These are phyloP conservation scores for Tigriopus japonicus DNA, from an alignment of 1,140 invertebrate genomes.

Conservation along the genomic window DNA sequence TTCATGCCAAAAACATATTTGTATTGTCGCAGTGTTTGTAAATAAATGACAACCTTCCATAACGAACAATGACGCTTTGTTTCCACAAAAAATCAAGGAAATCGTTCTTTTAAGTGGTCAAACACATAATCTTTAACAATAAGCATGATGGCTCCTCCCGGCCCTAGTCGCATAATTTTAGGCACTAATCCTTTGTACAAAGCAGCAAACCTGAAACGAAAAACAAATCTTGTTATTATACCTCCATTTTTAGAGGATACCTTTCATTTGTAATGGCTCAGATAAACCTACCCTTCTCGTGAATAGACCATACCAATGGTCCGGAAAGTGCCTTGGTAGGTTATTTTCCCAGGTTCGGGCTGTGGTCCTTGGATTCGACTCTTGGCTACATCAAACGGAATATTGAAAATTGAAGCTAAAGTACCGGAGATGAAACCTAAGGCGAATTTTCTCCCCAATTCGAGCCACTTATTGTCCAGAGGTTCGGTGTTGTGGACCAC, in stretches of 20 bases:
- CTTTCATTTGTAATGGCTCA: background rate
- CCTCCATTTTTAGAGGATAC: too few species aligned
- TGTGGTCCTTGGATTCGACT: constrained; percentile 82
- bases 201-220: constrained; percentile 45
- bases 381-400: constrained; percentile 89
- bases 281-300: constrained; percentile 53
- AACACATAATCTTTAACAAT: constrained; percentile 40
- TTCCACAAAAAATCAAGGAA: background rate
- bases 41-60: background rate
- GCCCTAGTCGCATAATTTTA: constrained; percentile 70
- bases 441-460: constrained; percentile 46
- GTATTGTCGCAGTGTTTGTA: background rate
- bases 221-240: background rate
- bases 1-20: background rate
- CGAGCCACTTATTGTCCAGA: constrained; percentile 35
- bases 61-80: background rate
- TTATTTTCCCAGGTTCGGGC: constrained; percentile 43
- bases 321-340: constrained; percentile 53
- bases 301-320: constrained; percentile 53
- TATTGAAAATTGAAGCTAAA: constrained; percentile 63
- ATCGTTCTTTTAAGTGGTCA: background rate
- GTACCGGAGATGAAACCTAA: constrained; percentile 69
- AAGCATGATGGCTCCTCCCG: constrained; percentile 75
- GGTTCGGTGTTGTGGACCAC: constrained; percentile 52
- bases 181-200: constrained; percentile 78